phyloP scores from a whole-genome alignment of 2,797 vertebrate genomes.

The Darevskia mixta region DNA sequence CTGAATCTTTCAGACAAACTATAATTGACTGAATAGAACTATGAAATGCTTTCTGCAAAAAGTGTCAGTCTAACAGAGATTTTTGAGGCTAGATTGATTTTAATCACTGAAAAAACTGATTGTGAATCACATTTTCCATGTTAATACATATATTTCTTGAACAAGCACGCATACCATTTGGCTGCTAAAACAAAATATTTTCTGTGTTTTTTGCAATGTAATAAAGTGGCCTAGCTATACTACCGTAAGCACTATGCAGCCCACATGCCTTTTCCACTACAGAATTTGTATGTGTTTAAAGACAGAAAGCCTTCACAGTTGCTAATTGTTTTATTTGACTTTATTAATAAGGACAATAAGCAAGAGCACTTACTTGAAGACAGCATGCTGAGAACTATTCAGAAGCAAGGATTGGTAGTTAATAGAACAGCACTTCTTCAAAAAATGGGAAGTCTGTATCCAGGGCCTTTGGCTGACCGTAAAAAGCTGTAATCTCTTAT shows the following conservation, averaged over 20 bases:
- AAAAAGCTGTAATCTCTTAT: background rate
- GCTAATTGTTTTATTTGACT: too few relatives aligned
- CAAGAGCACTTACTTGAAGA: background rate
- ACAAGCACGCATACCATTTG: background rate
- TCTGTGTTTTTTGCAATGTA: background rate
- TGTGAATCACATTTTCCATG: background rate
- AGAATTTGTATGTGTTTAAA: background rate
- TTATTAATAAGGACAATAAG: background rate
- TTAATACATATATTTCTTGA: background rate
- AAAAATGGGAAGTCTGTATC: background rate
- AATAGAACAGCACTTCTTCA: background rate
- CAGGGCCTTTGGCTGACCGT: background rate
- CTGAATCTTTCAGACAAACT: constrained; percentile 18
- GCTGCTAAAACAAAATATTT: background rate
- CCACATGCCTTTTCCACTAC: background rate
- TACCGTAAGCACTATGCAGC: background rate
- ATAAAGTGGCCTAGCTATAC: background rate
- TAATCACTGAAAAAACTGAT: background rate
- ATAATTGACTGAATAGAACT: constrained; percentile 19
- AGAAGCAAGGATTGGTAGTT: background rate
- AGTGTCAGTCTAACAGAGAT: background rate
- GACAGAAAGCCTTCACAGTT: background rate
- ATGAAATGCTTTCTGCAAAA: constrained; percentile 8
- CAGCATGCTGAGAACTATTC: background rate
- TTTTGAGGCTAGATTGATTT: background rate